Base-by-base conservation (phyloP, 64 coral and sea anemone species). In the Exaiptasia diaphana region DNA sequence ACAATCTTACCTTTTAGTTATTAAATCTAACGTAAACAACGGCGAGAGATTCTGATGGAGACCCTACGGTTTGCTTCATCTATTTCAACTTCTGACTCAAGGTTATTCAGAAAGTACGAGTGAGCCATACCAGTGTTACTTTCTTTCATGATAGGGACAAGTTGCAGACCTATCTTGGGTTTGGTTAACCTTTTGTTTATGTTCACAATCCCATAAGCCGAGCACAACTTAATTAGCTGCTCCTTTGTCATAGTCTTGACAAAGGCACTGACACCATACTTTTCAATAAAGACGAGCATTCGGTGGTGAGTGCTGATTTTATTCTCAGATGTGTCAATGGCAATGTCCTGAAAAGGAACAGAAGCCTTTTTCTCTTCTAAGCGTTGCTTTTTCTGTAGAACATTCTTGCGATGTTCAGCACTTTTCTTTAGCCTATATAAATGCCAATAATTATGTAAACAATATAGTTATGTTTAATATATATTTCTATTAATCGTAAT, bases 231-330 rank as follows among this genome's bases (percentile, higher is more conserved):
- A 14, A 70, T n/a, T 13, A 83, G 25, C 17, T 83, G 42, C 1
- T 22, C 7, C 30, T 44, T 83, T 2, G 28, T 83, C 13, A 52
- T 56, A 20, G 22, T 23, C 59, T 72, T 69, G 0, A 33, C 21
- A 42, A 83, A 83, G 80, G 49, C n/a, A 15, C 9, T 4, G 9
- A 54, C 45, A 2, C 80, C 65, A 71, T 54, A 83, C 26, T 71
- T 71, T 37, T 50, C 39, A 6, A 83, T 18, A 36, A 50, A 83
- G 27, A 49, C 63, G 31, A 54, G 23, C 1, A 83, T 29, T 4
- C 48, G 27, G 7, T 62, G 21, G 4, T 86, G 83, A 15, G 43
- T 57, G 14, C 9, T 58, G 0, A 73, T 31, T 41, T 83, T 85
- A 0, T 44, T 44, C 38, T 5, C 4, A 3, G 49, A 73, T 21